Conservation (phyloP, 1,140 invertebrate species). For the Andricus grossulariae region DNA sequence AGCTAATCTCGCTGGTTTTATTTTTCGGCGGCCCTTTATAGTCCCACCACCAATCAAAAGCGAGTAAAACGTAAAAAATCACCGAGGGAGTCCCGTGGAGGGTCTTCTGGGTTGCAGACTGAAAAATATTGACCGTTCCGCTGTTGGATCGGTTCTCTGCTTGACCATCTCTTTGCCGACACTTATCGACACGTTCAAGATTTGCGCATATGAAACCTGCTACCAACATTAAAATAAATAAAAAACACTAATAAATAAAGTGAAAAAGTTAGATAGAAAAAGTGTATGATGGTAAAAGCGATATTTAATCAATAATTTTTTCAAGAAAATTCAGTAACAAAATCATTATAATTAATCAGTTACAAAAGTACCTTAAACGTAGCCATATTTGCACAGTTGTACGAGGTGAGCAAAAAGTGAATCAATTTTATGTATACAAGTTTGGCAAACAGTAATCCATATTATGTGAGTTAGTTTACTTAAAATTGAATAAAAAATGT, state of each 20-base stretch:
- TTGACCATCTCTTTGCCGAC: conserved; percentile 39
- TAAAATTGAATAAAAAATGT: no score
- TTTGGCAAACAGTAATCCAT: no score
- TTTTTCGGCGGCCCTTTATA: conserved; percentile 72
- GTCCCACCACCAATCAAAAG: conserved; percentile 70
- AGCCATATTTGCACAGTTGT: no score
- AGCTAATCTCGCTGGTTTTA: conserved; percentile 66
- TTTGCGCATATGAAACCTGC: not conserved
- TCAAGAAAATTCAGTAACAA: not conserved
- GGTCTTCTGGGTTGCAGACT: conserved; percentile 65
- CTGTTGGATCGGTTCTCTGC: conserved; percentile 48
- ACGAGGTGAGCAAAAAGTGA: no score
- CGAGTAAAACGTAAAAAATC: conserved; percentile 72
- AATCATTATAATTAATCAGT: no score
- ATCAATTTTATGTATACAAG: no score
- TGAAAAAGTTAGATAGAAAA: not conserved
- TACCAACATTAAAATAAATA: not conserved
- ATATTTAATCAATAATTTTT: not conserved
- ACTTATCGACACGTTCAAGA: not conserved
- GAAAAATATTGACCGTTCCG: conserved; percentile 65
- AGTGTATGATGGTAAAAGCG: not conserved
- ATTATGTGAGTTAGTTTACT: no score
- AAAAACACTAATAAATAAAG: not conserved
- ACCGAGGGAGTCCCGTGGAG: conserved; percentile 66
- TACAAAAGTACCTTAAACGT: no score